Percentiles rank a stretch among this genome's conserved stretches.
phyloP scores from a whole-genome alignment of 2,888 invertebrate genomes.

The Watsonalla binaria region DNA sequence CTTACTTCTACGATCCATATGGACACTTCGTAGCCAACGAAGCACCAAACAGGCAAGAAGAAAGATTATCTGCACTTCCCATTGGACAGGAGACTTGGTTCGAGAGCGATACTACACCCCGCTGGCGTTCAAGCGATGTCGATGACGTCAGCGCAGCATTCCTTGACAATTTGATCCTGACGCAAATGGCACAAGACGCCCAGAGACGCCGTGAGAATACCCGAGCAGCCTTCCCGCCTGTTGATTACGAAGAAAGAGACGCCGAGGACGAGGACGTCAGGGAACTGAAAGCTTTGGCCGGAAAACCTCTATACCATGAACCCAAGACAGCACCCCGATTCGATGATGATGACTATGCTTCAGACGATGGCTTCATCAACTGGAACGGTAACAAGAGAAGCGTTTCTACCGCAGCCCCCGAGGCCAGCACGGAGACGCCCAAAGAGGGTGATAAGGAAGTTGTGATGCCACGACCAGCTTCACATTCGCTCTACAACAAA shows the following conservation, averaged over 20 bases:
- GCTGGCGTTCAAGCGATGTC: constrained; percentile 62
- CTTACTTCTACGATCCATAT: constrained; percentile 69
- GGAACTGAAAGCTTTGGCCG: constrained; percentile 81
- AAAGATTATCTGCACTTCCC: constrained; percentile 79
- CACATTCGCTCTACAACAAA: constrained; percentile 49
- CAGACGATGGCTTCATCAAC: constrained; percentile 74
- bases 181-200: constrained; percentile 81
- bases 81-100: constrained; percentile 84
- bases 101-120: constrained; percentile 72
- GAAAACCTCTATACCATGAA: constrained; percentile 71
- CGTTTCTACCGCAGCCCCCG: constrained; percentile 52
- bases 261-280: constrained; percentile 82
- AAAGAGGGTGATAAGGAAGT: constrained; percentile 81
- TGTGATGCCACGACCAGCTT: constrained; percentile 80
- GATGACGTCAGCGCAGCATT: constrained; percentile 81
- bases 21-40: constrained; percentile 76
- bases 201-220: constrained; percentile 69
- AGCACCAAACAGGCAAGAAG: constrained; percentile 79
- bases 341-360: constrained; percentile 67
- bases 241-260: constrained; percentile 61
- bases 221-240: constrained; percentile 61
- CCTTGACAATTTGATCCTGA: constrained; percentile 82
- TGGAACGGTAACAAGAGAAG: constrained; percentile 75
- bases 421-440: constrained; percentile 33
- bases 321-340: constrained; percentile 63